phyloP scores from a whole-genome alignment of 2,797 vertebrate genomes.

The Phrynocephalus vlangalii region DNA sequence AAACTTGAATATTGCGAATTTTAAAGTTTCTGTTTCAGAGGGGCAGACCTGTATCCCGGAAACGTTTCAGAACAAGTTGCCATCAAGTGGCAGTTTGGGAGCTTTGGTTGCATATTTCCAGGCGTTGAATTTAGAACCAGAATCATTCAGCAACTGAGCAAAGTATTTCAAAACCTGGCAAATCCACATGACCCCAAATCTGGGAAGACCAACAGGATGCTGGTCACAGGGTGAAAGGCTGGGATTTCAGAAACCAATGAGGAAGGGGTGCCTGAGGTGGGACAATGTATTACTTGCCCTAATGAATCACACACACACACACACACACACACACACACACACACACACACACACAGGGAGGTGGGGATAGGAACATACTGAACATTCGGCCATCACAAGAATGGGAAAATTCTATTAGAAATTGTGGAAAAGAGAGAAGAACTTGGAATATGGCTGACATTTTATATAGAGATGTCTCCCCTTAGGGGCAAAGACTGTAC shows the following conservation, averaged over 20 bases:
- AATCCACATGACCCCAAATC: not conserved
- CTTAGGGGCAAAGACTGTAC: no score
- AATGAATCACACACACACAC: no score
- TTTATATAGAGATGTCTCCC: no score
- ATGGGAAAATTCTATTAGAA: not conserved
- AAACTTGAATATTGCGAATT: not conserved
- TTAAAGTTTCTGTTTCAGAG: not conserved
- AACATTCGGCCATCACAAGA: not conserved
- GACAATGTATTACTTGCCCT: no score
- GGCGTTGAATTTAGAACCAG: slow-evolving; percentile 6
- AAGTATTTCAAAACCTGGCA: slow-evolving; percentile 2
- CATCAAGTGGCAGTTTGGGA: slow-evolving; percentile 2
- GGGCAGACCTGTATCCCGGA: not conserved
- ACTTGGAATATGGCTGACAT: not conserved
- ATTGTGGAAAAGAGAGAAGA: not conserved
- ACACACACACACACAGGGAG: no score
- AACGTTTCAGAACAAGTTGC: slow-evolving; percentile 16
- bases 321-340: no score
- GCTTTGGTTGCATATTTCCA: not conserved
- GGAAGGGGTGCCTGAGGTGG: no score
- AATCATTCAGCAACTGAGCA: slow-evolving; percentile 9
- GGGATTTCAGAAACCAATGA: no score
- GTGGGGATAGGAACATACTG: no score
- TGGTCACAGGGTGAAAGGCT: no score
- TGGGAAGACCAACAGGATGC: no score